Percentiles rank a stretch among this genome's conserved stretches.
Evolutionary conservation across 2,797 vertebrate genomes (phyloP).

Genomic region (Diplodus sargus): DNA sequence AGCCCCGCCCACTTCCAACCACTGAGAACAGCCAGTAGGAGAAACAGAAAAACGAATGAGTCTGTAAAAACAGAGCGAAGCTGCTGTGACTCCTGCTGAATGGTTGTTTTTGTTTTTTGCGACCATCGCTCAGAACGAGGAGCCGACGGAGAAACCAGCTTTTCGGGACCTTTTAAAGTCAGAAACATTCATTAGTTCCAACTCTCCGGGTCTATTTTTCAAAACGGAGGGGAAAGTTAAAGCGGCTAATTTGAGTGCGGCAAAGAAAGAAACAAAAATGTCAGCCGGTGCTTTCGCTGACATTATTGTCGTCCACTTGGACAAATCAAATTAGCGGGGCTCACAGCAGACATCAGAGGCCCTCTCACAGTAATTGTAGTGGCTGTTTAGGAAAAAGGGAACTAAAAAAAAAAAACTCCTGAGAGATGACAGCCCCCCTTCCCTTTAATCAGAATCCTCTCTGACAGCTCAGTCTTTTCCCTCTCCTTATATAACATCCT

Average conservation of each 20-base stretch:
- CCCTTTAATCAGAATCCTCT: not conserved
- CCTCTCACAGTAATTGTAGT: constrained; percentile 21
- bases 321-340: constrained; percentile 22
- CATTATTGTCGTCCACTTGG: not conserved
- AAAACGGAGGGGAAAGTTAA: constrained; percentile 12
- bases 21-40: not conserved
- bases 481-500: not conserved
- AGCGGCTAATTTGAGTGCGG: constrained; percentile 17
- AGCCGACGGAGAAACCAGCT: not conserved
- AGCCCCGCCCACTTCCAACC: not conserved
- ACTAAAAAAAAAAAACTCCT: constrained; percentile 1
- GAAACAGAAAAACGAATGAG: not conserved
- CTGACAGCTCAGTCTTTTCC: not conserved
- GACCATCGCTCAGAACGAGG: not conserved
- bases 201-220: not conserved
- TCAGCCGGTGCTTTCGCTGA: constrained; percentile 10
- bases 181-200: not conserved
- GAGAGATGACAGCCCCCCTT: not conserved
- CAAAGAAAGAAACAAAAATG: not conserved
- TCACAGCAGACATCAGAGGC: not conserved
- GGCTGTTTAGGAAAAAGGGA: constrained; percentile 4
- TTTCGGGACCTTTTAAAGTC: not conserved
- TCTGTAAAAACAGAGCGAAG: not conserved
- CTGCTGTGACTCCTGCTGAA: not conserved
- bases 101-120: not conserved